These are phyloP conservation scores for Danio jaintianensis DNA, from an alignment of 2,797 vertebrate genomes.

Conservation along the genomic window DNA sequence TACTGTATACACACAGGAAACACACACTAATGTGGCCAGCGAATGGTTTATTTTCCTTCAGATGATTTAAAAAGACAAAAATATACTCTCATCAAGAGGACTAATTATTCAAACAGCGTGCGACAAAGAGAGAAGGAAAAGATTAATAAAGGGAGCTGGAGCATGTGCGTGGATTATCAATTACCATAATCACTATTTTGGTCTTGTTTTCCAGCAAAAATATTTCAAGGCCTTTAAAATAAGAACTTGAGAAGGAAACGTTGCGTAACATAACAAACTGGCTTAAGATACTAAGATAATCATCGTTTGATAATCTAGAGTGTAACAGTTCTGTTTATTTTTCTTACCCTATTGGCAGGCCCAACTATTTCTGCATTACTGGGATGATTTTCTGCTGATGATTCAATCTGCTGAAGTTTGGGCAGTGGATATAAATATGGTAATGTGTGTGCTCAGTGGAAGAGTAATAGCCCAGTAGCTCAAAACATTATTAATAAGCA, in stretches of 20 bases:
- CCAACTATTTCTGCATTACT: slow-evolving; percentile 3
- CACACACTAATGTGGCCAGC: slow-evolving; percentile 13
- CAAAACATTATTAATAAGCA: not conserved
- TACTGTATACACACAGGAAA: not conserved
- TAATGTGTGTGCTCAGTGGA: not conserved
- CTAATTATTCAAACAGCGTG: slow-evolving; percentile 29
- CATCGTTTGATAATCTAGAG: slow-evolving; percentile 17
- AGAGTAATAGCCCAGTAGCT: not conserved
- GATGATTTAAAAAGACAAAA: slow-evolving; percentile 25
- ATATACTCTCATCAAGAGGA: slow-evolving; percentile 32
- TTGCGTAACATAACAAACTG: slow-evolving; percentile 20
- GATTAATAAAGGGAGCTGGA: slow-evolving; percentile 10
- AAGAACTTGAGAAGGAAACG: slow-evolving; percentile 23
- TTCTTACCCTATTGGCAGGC: not conserved
- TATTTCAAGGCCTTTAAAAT: slow-evolving; percentile 26
- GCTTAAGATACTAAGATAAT: slow-evolving; percentile 8
- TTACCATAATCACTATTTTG: slow-evolving; percentile 24
- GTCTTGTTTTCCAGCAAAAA: slow-evolving; percentile 21
- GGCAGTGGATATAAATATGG: not conserved
- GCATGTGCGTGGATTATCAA: slow-evolving; percentile 24
- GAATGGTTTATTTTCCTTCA: slow-evolving; percentile 27
- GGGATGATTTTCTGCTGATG: not conserved
- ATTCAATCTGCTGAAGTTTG: slow-evolving; percentile 2
- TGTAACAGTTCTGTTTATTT: slow-evolving; percentile 18
- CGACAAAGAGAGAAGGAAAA: slow-evolving; percentile 14